Evolutionary conservation across 2,888 invertebrate species (phyloP).

Genomic region (Apotomis capreana): DNA sequence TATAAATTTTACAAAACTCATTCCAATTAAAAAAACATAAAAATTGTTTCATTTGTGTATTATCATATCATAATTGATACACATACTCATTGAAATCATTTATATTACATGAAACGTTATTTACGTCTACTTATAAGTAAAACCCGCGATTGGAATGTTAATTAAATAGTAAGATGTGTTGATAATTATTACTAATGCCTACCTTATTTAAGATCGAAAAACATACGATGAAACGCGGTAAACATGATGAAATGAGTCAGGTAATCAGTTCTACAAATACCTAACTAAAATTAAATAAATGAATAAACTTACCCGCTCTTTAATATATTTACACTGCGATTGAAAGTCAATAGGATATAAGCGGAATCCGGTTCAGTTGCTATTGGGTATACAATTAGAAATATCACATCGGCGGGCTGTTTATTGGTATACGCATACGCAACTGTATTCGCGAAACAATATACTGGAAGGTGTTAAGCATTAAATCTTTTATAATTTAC

Average conservation of each 20-base stretch:
- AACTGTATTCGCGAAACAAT: conserved; percentile 5
- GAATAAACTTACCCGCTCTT: conserved; percentile 30
- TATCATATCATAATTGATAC: neutral
- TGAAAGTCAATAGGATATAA: conserved; percentile 33
- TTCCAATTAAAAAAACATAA: no score
- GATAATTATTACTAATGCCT: conserved; percentile 14
- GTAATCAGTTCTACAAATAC: conserved; percentile 14
- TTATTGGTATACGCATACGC: conserved; percentile 31
- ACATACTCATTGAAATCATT: neutral
- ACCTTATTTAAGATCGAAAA: conserved; percentile 16
- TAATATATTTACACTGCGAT: conserved; percentile 25
- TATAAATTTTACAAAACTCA: no score
- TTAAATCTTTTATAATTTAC: conserved; percentile 11
- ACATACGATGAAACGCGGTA: conserved; percentile 8
- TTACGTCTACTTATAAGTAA: neutral
- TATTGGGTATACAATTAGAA: conserved; percentile 35
- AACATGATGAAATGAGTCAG: conserved; percentile 2
- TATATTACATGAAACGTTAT: neutral
- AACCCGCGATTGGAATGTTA: neutral
- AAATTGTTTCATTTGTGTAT: no score
- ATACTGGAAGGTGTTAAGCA: conserved; percentile 4
- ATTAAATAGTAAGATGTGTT: conserved; percentile 24
- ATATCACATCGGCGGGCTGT: conserved; percentile 26
- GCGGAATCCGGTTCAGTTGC: conserved; percentile 37
- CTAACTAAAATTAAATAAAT: conserved; percentile 17